phyloP scores from a whole-genome alignment of 2,113 vertebrate species.

The Prionailurus viverrinus region DNA sequence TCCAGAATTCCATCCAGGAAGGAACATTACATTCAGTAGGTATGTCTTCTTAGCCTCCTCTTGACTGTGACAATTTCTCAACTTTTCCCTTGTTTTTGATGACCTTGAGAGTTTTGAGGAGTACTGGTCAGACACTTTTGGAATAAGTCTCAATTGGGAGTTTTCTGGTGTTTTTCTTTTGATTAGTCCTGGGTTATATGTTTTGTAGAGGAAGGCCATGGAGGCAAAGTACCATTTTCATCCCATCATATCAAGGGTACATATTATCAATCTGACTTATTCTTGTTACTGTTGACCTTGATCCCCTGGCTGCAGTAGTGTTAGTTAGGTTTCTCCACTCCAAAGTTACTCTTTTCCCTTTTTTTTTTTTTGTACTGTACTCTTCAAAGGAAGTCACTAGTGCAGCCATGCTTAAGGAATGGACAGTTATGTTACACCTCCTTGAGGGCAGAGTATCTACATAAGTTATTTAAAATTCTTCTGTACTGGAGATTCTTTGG shows the following conservation, averaged over 20 bases:
- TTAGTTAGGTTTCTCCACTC: not conserved
- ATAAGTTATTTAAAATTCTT: not conserved
- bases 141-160: not conserved
- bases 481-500: not conserved
- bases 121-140: not conserved
- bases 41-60: not conserved
- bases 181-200: not conserved
- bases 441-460: not conserved
- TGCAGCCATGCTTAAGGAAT: not conserved
- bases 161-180: not conserved
- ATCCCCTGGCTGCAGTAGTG: not conserved
- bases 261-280: not conserved
- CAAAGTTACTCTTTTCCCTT: not conserved
- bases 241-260: not conserved
- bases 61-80: not conserved
- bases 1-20: not conserved
- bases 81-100: slow-evolving; percentile 2
- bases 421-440: not conserved
- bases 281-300: not conserved
- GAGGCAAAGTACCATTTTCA: not conserved
- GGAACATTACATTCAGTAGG: not conserved
- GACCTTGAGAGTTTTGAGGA: not conserved
- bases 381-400: not conserved
- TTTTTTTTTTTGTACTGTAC: not conserved
- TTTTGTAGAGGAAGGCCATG: not conserved